phyloP scores from a whole-genome alignment of 2,888 invertebrate species.

The Eumerus sabulonum region DNA sequence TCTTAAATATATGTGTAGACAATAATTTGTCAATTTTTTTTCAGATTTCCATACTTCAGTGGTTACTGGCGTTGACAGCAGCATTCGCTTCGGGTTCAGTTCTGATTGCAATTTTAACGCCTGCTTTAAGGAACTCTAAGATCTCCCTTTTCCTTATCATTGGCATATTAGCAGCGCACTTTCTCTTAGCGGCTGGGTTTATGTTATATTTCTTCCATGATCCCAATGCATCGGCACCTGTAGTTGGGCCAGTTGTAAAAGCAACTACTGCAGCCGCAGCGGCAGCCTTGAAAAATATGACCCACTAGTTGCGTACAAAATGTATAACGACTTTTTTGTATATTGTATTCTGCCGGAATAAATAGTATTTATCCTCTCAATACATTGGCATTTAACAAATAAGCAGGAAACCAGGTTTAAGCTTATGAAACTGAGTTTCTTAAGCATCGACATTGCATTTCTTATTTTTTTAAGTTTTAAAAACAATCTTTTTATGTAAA shows the following conservation, averaged over 20 bases:
- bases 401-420: no score
- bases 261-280: no score
- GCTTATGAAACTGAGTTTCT: no score
- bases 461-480: neutral
- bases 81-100: constrained; percentile 92
- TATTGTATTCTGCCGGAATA: no score
- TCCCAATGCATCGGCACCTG: constrained; percentile 74
- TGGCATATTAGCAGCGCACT: constrained; percentile 87
- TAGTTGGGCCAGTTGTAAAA: neutral
- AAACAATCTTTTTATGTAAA: neutral
- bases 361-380: no score
- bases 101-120: constrained; percentile 89
- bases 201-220: constrained; percentile 90
- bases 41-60: constrained; percentile 87
- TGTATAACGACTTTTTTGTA: no score
- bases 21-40: constrained; percentile 70
- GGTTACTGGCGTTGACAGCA: constrained; percentile 90
- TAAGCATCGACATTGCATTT: no score
- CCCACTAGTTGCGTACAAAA: no score
- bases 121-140: constrained; percentile 85
- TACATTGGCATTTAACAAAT: no score
- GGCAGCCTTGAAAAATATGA: no score
- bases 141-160: constrained; percentile 83
- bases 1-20: neutral
- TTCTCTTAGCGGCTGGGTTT: constrained; percentile 91